Conservation (phyloP, 1,140 invertebrate genomes). For the Bombus waltoni region DNA sequence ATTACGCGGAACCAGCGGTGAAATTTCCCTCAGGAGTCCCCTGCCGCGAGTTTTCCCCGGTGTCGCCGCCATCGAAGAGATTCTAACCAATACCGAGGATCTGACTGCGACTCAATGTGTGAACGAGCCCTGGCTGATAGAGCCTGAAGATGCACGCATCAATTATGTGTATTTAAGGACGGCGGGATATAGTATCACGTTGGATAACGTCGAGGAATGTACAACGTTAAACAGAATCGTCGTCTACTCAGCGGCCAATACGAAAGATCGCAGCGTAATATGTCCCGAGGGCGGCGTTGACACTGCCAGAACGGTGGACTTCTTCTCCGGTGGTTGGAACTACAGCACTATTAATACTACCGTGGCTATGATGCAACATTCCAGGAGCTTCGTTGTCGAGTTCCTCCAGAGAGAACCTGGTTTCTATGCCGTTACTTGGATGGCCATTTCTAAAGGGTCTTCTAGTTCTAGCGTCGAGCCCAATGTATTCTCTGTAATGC, state of each 20-base stretch:
- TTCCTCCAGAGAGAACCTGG: constrained; percentile 88
- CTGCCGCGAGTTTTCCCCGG: constrained; percentile 71
- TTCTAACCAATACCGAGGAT: constrained; percentile 76
- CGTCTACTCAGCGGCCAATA: constrained; percentile 87
- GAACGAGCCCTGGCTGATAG: constrained; percentile 90
- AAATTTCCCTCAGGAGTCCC: constrained; percentile 84
- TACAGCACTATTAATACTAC: constrained; percentile 67
- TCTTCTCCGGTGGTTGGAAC: constrained; percentile 91
- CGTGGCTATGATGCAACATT: constrained; percentile 83
- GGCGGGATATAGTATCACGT: constrained; percentile 85
- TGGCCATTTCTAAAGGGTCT: constrained; percentile 89
- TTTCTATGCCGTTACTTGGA: constrained; percentile 89
- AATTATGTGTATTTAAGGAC: constrained; percentile 89
- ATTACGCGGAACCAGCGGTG: constrained; percentile 88
- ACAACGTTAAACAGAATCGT: constrained; percentile 88
- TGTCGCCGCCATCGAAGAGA: constrained; percentile 77
- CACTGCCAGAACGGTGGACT: constrained; percentile 83
- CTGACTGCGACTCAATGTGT: constrained; percentile 84
- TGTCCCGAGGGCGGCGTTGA: constrained; percentile 83
- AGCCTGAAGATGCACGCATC: constrained; percentile 87
- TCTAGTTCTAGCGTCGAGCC: constrained; percentile 77
- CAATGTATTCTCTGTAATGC: constrained; percentile 84
- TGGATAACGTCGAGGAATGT: constrained; percentile 83
- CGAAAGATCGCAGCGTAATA: constrained; percentile 85
- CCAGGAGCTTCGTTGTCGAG: constrained; percentile 88